Conservation (phyloP, 2,888 invertebrate genomes). For the Lycia hirtaria region DNA sequence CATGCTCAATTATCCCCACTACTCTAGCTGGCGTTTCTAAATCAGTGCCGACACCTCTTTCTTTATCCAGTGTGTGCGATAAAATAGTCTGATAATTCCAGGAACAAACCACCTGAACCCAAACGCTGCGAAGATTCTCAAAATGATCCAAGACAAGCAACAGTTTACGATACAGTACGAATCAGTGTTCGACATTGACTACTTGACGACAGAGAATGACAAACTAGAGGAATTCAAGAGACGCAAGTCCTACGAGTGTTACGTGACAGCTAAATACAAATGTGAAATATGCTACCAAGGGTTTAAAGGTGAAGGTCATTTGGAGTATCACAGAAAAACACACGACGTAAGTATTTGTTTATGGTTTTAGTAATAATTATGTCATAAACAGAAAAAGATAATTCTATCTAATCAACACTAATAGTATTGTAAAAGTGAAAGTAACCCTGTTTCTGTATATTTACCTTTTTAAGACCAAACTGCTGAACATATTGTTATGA, state of each 20-base stretch:
- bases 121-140: background rate
- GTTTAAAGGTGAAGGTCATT: background rate
- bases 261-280: background rate
- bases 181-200: conserved; percentile 3
- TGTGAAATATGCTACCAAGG: conserved; percentile 11
- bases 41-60: too few relatives aligned
- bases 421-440: too few relatives aligned
- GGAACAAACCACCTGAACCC: background rate
- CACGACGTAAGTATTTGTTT: conserved; percentile 17
- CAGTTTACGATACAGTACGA: background rate
- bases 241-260: conserved; percentile 1
- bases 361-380: too few relatives aligned
- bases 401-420: too few relatives aligned
- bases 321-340: conserved; percentile 4
- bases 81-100: background rate
- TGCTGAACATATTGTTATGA: too few relatives aligned
- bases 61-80: too few relatives aligned
- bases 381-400: too few relatives aligned
- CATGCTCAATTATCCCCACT: too few relatives aligned
- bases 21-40: too few relatives aligned
- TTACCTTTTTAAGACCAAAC: too few relatives aligned
- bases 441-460: too few relatives aligned
- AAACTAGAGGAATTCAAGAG: conserved; percentile 1
- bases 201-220: conserved; percentile 4
- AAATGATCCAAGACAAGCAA: conserved; percentile 1